Conservation (phyloP, 2,797 vertebrate genomes). For the Typhlichthys subterraneus region DNA sequence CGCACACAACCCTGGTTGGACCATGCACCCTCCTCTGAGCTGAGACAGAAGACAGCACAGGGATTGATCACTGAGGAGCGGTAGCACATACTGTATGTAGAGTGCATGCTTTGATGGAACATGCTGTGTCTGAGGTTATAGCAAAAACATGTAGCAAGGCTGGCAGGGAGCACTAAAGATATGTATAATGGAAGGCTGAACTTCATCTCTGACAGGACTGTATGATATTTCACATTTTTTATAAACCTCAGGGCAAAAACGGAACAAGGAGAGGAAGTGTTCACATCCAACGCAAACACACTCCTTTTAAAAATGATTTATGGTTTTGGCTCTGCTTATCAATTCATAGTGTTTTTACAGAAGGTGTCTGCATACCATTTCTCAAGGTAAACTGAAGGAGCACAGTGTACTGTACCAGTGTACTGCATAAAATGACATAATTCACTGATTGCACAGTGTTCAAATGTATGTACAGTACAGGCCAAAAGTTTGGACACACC, state of each 20-base stretch:
- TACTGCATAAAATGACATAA: background rate
- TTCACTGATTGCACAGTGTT: no score
- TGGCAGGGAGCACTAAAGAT: slow-evolving; percentile 30
- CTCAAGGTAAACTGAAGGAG: slow-evolving; percentile 33
- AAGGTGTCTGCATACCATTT: slow-evolving; percentile 23
- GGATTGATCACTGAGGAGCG: slow-evolving; percentile 9
- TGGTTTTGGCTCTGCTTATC: slow-evolving; percentile 45
- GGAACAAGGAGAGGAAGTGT: slow-evolving; percentile 43
- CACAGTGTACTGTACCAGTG: no score
- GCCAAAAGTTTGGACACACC: no score
- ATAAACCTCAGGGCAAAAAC: slow-evolving; percentile 41
- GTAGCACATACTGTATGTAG: slow-evolving; percentile 10
- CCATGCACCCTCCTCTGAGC: slow-evolving; percentile 88
- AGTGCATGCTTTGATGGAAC: background rate
- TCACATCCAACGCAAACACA: slow-evolving; percentile 63
- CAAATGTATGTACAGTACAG: no score
- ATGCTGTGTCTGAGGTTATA: background rate
- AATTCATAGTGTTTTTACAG: slow-evolving; percentile 36
- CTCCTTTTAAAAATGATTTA: slow-evolving; percentile 63
- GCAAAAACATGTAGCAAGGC: slow-evolving; percentile 7
- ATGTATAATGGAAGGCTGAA: slow-evolving; percentile 33
- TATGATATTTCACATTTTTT: slow-evolving; percentile 58
- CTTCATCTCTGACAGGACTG: slow-evolving; percentile 41
- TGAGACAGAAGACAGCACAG: slow-evolving; percentile 55
- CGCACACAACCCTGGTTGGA: slow-evolving; percentile 88